phyloP scores from a whole-genome alignment of 2,113 vertebrate species.

The Apistogramma diplotaenia region DNA sequence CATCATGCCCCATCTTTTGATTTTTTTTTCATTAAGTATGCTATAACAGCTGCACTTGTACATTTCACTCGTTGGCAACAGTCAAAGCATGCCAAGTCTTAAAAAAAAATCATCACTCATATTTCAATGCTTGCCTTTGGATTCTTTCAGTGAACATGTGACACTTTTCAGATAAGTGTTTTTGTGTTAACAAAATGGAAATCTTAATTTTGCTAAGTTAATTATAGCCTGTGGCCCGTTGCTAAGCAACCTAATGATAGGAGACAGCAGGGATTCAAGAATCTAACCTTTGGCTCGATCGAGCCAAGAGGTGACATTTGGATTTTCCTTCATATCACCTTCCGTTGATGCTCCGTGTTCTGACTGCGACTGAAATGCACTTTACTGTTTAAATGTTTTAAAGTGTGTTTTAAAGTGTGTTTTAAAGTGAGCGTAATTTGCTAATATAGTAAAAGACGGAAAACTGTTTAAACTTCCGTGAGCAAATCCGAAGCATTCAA shows the following conservation, averaged over 20 bases:
- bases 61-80: constrained; percentile 58
- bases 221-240: constrained; percentile 75
- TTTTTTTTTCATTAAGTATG: constrained; percentile 69
- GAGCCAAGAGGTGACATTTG: constrained; percentile 75
- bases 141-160: constrained; percentile 69
- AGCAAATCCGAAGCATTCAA: constrained; percentile 38
- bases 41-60: constrained; percentile 69
- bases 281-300: constrained; percentile 77
- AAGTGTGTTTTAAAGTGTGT: not conserved
- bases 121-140: constrained; percentile 62
- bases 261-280: constrained; percentile 76
- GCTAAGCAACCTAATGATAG: constrained; percentile 78
- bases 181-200: constrained; percentile 78
- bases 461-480: not conserved
- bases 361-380: not conserved
- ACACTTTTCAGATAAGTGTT: constrained; percentile 73
- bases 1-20: constrained; percentile 55
- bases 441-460: constrained; percentile 1
- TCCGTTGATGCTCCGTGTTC: constrained; percentile 48
- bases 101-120: constrained; percentile 35
- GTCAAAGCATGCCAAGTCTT: constrained; percentile 55
- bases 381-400: constrained; percentile 17
- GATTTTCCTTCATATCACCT: constrained; percentile 63
- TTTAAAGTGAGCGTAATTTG: constrained; percentile 13
- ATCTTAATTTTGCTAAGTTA: constrained; percentile 74